phyloP scores from a whole-genome alignment of 2,113 vertebrate genomes.

The Anhinga rufa region DNA sequence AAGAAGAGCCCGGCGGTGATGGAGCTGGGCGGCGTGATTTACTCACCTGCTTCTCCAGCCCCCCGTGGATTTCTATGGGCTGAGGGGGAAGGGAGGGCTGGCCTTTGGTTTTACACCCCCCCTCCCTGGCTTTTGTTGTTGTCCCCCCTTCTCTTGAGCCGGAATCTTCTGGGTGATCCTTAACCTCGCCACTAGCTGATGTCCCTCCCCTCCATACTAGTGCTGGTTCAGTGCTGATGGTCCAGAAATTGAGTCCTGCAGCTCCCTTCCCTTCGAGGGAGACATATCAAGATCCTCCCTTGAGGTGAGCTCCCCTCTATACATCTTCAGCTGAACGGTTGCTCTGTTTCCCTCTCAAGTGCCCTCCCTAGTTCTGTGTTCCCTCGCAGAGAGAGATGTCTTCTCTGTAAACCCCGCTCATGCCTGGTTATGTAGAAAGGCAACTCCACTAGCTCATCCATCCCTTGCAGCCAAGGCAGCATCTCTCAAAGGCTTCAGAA shows the following conservation, averaged over 20 bases:
- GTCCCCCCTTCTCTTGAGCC: neutral
- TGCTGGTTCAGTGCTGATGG: neutral
- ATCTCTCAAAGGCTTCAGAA: neutral
- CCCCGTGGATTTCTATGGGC: constrained; percentile 14
- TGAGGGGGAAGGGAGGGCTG: neutral
- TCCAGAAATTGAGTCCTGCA: neutral
- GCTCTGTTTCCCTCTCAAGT: neutral
- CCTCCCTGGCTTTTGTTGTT: neutral
- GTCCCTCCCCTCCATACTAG: neutral
- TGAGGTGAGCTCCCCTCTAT: neutral
- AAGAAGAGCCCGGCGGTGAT: constrained; percentile 21
- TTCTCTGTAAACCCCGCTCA: neutral
- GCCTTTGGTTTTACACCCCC: neutral
- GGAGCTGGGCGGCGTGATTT: constrained; percentile 46
- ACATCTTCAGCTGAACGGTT: neutral
- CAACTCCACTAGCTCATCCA: neutral
- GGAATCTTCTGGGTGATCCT: constrained; percentile 22
- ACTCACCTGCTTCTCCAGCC: constrained; percentile 64
- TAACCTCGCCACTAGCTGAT: neutral
- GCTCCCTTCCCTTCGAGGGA: neutral
- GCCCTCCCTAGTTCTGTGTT: neutral
- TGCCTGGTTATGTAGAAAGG: neutral
- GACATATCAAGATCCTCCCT: neutral
- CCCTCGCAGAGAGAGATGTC: fast-evolving
- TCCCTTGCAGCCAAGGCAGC: neutral